Conservation (phyloP, 1,140 invertebrate genomes). For the Araneus ventricosus region DNA sequence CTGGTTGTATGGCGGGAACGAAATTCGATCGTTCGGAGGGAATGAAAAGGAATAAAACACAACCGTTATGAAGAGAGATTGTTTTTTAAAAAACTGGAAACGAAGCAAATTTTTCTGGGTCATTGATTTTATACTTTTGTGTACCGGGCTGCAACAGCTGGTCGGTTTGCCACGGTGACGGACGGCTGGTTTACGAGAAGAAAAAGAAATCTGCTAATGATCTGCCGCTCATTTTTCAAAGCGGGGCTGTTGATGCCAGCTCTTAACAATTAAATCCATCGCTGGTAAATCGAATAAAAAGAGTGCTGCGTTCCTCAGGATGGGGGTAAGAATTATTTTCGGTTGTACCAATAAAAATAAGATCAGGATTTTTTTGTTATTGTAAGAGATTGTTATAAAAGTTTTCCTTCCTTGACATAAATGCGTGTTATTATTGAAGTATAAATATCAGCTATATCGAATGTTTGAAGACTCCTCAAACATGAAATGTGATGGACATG, state of each 20-base stretch:
- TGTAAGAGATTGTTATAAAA: background rate
- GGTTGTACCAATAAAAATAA: no score
- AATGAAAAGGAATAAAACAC: background rate
- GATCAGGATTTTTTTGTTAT: background rate
- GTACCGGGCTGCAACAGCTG: background rate
- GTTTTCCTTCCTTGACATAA: no score
- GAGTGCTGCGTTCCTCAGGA: background rate
- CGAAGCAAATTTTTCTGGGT: background rate
- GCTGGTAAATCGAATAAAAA: background rate
- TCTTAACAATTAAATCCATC: background rate
- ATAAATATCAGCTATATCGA: no score
- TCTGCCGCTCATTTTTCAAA: background rate
- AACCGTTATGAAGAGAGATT: background rate
- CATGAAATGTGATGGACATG: no score
- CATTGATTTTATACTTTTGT: constrained; percentile 18
- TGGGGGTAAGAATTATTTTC: no score
- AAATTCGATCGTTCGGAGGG: background rate
- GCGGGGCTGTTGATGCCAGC: background rate
- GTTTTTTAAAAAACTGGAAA: background rate
- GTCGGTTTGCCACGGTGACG: background rate
- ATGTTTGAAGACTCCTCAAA: no score
- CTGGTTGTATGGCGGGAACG: background rate
- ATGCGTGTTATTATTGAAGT: no score
- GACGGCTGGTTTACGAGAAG: background rate
- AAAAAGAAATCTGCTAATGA: background rate